Evolutionary conservation across 1,140 invertebrate species (phyloP).

Genomic region (Adoxophyes honmai): DNA sequence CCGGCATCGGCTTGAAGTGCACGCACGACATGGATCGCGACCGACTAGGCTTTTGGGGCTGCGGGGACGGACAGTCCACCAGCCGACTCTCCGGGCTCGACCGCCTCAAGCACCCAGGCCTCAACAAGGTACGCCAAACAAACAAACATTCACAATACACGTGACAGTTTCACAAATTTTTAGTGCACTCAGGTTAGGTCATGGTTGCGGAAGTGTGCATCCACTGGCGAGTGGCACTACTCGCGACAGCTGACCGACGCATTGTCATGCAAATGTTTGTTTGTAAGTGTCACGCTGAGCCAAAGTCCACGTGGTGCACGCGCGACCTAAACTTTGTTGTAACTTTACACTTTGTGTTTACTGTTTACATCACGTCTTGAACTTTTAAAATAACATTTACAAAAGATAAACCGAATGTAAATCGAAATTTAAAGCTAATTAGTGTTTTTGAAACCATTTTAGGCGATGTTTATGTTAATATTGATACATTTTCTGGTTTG

Average conservation of each 20-base stretch:
- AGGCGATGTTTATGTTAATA: no score
- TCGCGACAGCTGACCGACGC: no score
- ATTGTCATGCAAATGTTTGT: slow-evolving; percentile 24
- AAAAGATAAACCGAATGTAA: no score
- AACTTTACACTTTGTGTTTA: background rate
- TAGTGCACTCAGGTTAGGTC: slow-evolving; percentile 43
- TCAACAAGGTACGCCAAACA: slow-evolving; percentile 83
- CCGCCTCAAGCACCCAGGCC: slow-evolving; percentile 84
- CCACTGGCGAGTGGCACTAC: no score
- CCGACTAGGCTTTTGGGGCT: slow-evolving; percentile 80
- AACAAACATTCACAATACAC: background rate
- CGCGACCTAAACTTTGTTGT: background rate
- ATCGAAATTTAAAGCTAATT: no score
- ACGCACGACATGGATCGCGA: slow-evolving; percentile 78
- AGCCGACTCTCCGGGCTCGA: slow-evolving; percentile 82
- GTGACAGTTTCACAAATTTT: background rate
- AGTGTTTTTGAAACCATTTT: no score
- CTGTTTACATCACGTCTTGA: background rate
- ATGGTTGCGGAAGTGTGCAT: slow-evolving; percentile 47
- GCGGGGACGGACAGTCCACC: slow-evolving; percentile 72
- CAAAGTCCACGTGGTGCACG: slow-evolving; percentile 11
- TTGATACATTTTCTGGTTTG: no score
- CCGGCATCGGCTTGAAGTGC: slow-evolving; percentile 39
- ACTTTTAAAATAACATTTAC: background rate
- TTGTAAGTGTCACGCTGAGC: slow-evolving; percentile 6